Evolutionary conservation across 2,797 vertebrate genomes (phyloP), one percentile per base, ranked within the genome.

Genomic region (Orestias chungarensis): DNA sequence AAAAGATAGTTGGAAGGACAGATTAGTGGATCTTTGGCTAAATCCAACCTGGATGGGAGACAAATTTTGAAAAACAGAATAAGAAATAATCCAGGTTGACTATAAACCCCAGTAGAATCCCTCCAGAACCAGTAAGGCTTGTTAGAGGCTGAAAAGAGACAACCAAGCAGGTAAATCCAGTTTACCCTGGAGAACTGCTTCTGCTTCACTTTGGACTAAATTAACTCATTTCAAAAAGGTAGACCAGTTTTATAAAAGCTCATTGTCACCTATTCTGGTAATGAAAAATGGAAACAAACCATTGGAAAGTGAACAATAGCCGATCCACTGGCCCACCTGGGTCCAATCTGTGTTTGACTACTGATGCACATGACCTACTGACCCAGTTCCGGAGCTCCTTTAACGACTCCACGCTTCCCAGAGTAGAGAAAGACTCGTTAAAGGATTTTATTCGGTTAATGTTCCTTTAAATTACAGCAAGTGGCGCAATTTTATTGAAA

Each of bases 281-380:
- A 15, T 50, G 49, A 42, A 85, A 76, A 75, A 64, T 64, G 68
- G 69, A 57, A 6, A 54, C 68, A 52, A 68, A 62, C 70, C 57
- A 79, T 11, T 65, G 71, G 49, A 61, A 61, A 38, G 18, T 38
- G 46, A 50, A 57, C 64, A 74, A 77, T 61, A 55, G 31, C 27
- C 57, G 72, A 20, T 31, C 61, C 18, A 66, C 42, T 29, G 66
- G 62, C 40, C 67, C 38, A 49, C 75, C 59, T 68, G 54, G 70
- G 64, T 64, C 69, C 67, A 47, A 46, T 70, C 66, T 83, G 61
- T 80, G 71, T 80, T 80, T 79, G 78, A 75, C 71, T 47, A 27
- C 25, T 69, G 82, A 75, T 66, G 80, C 72, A 64, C 49, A 76
- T 64, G 76, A 67, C 68, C 79, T 64, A 40, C 50, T 79, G 73